Evolutionary conservation across 2,113 vertebrate genomes (phyloP), one percentile per base, ranked within the genome.

Genomic region (Peromyscus maniculatus): DNA sequence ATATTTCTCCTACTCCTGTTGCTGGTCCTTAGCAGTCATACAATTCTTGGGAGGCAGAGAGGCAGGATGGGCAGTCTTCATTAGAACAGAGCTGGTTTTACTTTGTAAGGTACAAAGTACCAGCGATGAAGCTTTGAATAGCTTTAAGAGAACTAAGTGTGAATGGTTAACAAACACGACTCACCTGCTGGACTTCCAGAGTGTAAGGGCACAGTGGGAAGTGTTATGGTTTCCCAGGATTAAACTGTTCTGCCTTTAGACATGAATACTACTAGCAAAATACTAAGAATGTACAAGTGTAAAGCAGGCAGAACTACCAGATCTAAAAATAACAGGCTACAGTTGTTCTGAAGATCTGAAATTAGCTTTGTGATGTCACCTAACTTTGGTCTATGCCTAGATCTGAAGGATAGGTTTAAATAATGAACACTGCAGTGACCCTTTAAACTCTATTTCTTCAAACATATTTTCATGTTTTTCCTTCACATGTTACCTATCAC

Each of bases 261-360:
- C 7, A 87, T 1, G 16, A 66, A 46, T 31, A 46, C 9, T 12
- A 87, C 16, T 28, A 87, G 19, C 9, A 67, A 67, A 67, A 67
- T 57, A 77, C 87, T 39, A 87, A 91, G 89, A n/a, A 87, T 8
- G 75, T 0, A 82, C 17, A 64, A 59, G 43, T 16, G 1, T 46
- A 88, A 89, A 79, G 64, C 3, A 69, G n/a, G 8, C 33, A 77
- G 62, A 62, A 67, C 69, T 87, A 79, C 31, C 59, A 74, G 55
- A 59, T 72, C 75, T 93, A 96, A 49, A 66, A 46, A 43, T 59
- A 86, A 79, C 46, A 64, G 26, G 21, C 24, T 71, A 77, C 24
- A 80, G 69, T 33, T 33, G 80, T 69, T 83, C 88, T 96, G 90
- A 96, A 94, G 49, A 91, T 75, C 28, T n/a, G 93, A 89, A 97